Base-by-base conservation (phyloP, 2,113 vertebrate genomes). In the Poecilia latipinna region DNA sequence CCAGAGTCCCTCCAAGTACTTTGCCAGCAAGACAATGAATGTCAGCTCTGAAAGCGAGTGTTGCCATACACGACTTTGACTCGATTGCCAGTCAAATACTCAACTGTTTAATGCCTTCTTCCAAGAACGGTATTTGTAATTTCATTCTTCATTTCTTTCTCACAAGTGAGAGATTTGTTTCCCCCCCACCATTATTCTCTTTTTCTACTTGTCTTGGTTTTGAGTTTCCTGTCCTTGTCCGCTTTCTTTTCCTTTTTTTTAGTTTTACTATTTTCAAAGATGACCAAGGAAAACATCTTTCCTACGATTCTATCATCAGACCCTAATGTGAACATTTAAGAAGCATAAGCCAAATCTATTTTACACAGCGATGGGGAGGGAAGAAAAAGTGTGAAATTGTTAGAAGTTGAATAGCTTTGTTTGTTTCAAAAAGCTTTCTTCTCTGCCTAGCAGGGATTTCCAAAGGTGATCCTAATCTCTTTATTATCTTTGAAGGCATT, bases 401-500 rank as follows among this genome's bases (percentile, higher is more conserved):
- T 61, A 32, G 86, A 86, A 83, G 83, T 84, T 69, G 68, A 75
- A 68, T 60, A 37, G 79, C 76, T 88, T 85, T 90, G 89, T 91
- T 93, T 90, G 72, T 87, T 89, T 90, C 67, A 72, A 90, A n/a
- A 91, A 69, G 75, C 80, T 78, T 78, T 60, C 69, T 67, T 83
- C 62, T 74, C 79, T 76, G 64, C 75, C 80, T 86, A 83, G 74
- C 82, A 73, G 80, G 78, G 83, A 90, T 88, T 90, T 92, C 62
- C 63, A 75, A 87, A 77, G 75, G 70, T 67, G 90, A 93, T 93
- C 72, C 62, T 80, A 90, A 92, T 94, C 89, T 87, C 70, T 86
- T 76, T 79, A 86, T 89, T 88, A 88, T 90, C 84, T 91, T 91
- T 88, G 73, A 92, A 91, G 86, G 73, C 66, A 77, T 87, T 92